phyloP scores from a whole-genome alignment of 2,113 vertebrate species.

The Gambusia affinis region DNA sequence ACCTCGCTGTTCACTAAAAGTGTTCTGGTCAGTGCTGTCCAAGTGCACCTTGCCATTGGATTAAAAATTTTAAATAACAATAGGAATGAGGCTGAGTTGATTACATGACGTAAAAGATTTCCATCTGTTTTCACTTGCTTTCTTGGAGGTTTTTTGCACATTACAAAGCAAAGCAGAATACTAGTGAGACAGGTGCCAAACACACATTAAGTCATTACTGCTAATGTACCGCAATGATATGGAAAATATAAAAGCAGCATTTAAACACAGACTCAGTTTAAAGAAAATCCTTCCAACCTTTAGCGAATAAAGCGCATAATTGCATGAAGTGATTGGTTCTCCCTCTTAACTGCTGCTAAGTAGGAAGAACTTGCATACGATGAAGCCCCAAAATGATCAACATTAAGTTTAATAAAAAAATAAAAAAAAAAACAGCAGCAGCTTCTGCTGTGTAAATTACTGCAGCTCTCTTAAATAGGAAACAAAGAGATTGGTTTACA shows the following conservation, averaged over 20 bases:
- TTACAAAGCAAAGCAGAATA: constrained; percentile 51
- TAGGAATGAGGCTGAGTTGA: not conserved
- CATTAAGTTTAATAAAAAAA: constrained; percentile 51
- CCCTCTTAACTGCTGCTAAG: constrained; percentile 65
- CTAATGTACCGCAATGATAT: constrained; percentile 70
- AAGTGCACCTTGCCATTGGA: not conserved
- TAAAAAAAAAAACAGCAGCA: constrained; percentile 21
- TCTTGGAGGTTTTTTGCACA: constrained; percentile 55
- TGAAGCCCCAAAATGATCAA: constrained; percentile 58
- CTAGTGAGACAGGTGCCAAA: constrained; percentile 65
- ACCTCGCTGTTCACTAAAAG: constrained; percentile 3
- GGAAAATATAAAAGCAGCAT: constrained; percentile 58
- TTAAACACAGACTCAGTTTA: constrained; percentile 57
- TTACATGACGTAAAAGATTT: constrained; percentile 12
- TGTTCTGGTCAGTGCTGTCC: not conserved
- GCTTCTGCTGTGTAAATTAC: constrained; percentile 32
- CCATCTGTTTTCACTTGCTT: constrained; percentile 49
- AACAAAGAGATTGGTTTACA: constrained; percentile 11
- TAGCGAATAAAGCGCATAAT: constrained; percentile 69
- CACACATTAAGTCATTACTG: constrained; percentile 77
- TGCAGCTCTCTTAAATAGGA: constrained; percentile 18
- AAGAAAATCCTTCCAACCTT: constrained; percentile 57
- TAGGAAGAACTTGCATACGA: constrained; percentile 59
- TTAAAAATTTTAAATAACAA: not conserved
- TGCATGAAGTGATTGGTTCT: constrained; percentile 59